Percentiles rank a stretch among this genome's conserved stretches.
Evolutionary conservation across 2,113 vertebrate species (phyloP).

Genomic region (Camelus bactrianus): DNA sequence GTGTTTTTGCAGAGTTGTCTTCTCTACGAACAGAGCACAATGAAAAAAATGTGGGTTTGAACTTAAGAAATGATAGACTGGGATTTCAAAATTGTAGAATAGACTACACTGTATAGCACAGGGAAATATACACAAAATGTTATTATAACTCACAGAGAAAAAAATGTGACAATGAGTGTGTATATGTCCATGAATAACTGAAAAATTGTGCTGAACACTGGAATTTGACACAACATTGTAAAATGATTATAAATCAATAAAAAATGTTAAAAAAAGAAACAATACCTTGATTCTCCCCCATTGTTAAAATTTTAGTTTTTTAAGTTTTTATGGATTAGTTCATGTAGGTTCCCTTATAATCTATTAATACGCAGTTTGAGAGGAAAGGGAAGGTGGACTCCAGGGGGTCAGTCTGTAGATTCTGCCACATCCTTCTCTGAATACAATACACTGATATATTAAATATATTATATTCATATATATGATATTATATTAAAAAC

Average conservation of each 20-base stretch:
- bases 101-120: no score
- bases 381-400: neutral
- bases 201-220: no score
- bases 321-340: neutral
- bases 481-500: neutral
- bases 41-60: neutral
- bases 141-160: no score
- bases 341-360: neutral
- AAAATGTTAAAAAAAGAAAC: no score
- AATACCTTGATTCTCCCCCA: neutral
- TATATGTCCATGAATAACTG: no score
- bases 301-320: neutral
- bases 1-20: neutral
- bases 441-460: no score
- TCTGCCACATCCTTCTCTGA: neutral
- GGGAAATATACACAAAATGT: no score
- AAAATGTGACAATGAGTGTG: no score
- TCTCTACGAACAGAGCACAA: neutral
- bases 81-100: no score
- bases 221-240: no score
- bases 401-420: neutral
- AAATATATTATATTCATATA: no score
- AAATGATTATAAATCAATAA: no score
- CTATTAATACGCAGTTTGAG: neutral
- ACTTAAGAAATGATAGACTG: neutral